Percentiles rank a stretch among this genome's conserved stretches.
Evolutionary conservation across 1,140 invertebrate genomes (phyloP).

Genomic region (Aphaenogaster rudis): DNA sequence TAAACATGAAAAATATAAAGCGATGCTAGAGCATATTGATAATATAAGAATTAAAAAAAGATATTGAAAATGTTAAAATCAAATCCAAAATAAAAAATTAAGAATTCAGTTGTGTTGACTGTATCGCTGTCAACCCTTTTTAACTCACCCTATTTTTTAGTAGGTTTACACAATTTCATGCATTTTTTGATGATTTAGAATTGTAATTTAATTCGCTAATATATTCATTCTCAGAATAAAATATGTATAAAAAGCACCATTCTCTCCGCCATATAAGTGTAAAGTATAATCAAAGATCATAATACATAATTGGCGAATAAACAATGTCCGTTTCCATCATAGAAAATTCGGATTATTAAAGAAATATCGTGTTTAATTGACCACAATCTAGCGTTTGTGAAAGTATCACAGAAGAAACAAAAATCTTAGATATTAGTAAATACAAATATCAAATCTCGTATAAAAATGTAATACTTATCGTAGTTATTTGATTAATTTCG

Average conservation of each 20-base stretch:
- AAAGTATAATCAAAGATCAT: conserved; percentile 26
- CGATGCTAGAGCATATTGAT: background rate
- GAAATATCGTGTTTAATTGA: conserved; percentile 1
- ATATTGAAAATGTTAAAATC: background rate
- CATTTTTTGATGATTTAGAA: background rate
- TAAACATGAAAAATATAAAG: background rate
- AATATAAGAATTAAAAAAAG: background rate
- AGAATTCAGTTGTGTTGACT: background rate
- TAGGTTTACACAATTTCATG: conserved; percentile 17
- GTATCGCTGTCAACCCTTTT: background rate
- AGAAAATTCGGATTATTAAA: conserved; percentile 17
- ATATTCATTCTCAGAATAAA: conserved; percentile 30
- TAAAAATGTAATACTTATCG: background rate
- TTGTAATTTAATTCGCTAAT: conserved; percentile 17
- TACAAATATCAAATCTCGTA: background rate
- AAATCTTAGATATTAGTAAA: conserved; percentile 19
- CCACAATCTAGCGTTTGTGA: background rate
- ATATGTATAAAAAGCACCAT: conserved; percentile 48
- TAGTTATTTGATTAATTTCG: background rate
- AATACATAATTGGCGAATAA: background rate
- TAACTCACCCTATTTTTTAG: background rate
- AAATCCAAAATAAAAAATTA: conserved; percentile 13
- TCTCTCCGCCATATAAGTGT: conserved; percentile 19
- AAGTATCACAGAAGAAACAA: conserved; percentile 30
- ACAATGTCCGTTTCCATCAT: conserved; percentile 41